phyloP scores from a whole-genome alignment of 2,888 invertebrate species.

The Uloborus plumipes region DNA sequence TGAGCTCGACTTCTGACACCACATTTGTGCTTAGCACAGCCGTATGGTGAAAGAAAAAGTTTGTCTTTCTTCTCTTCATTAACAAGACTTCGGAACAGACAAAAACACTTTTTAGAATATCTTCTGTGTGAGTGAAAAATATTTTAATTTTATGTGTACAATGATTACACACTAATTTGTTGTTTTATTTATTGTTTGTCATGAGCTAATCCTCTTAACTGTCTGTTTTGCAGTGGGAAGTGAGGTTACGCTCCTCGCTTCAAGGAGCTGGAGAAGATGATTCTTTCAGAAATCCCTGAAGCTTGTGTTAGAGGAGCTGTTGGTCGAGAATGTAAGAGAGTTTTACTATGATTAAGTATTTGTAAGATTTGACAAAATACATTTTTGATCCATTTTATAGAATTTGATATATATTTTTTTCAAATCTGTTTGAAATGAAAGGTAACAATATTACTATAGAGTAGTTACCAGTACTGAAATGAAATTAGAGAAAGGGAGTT shows the following conservation, averaged over 20 bases:
- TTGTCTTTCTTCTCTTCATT: no score
- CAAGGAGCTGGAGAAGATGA: constrained; percentile 51
- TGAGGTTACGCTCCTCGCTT: constrained; percentile 62
- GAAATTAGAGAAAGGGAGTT: neutral
- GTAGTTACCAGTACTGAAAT: neutral
- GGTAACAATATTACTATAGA: neutral
- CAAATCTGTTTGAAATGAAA: neutral
- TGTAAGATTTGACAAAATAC: neutral
- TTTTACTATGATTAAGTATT: constrained; percentile 1
- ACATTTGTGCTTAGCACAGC: no score
- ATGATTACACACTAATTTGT: no score
- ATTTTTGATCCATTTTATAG: neutral
- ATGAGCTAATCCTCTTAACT: neutral
- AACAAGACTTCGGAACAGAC: no score
- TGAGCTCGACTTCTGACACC: no score
- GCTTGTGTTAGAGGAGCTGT: constrained; percentile 50
- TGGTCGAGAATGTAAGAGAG: constrained; percentile 38
- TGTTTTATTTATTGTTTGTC: no score
- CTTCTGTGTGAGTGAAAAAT: no score
- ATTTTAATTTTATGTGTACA: no score
- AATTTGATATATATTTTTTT: constrained; percentile 2
- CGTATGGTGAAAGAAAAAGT: no score
- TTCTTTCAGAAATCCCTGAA: constrained; percentile 38
- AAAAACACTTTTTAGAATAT: no score
- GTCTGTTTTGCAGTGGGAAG: constrained; percentile 29